Conservation (phyloP, 64 coral and sea anemone genomes). For the Pocillopora damicornis region DNA sequence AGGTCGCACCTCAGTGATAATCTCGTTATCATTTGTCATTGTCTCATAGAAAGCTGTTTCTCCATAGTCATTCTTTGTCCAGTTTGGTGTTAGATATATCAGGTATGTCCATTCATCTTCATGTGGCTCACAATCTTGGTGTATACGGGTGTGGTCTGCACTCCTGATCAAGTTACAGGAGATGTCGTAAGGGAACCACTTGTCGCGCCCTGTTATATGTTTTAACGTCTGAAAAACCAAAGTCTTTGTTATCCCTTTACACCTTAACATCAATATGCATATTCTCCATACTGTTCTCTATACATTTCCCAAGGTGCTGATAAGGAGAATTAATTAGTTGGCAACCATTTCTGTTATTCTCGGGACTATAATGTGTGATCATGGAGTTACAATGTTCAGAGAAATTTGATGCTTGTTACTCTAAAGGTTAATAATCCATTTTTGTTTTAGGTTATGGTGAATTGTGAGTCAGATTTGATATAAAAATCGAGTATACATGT, state of each 20-base stretch:
- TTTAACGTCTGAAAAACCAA: constrained; percentile 54
- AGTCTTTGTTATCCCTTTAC: not conserved
- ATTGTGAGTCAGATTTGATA: too few species aligned
- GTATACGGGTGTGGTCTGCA: constrained; percentile 92
- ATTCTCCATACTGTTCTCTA: too few species aligned
- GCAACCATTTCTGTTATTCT: too few species aligned
- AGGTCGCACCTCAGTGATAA: constrained; percentile 84
- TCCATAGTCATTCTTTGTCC: constrained; percentile 93
- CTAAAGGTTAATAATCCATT: too few species aligned
- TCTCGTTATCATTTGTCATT: constrained; percentile 79
- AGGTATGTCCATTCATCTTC: constrained; percentile 97
- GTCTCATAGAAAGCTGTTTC: constrained; percentile 94
- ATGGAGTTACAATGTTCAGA: too few species aligned
- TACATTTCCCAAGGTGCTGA: too few species aligned
- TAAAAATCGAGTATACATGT: too few species aligned
- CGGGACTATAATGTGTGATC: too few species aligned
- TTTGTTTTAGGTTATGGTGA: too few species aligned
- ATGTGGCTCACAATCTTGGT: constrained; percentile 59
- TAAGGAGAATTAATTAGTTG: too few species aligned
- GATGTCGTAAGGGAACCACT: constrained; percentile 98
- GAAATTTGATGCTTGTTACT: too few species aligned
- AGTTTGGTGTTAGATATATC: constrained; percentile 85
- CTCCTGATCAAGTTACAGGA: constrained; percentile 93
- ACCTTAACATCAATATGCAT: too few species aligned
- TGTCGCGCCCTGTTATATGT: constrained; percentile 75